Percentiles rank a stretch among this genome's conserved stretches.
Conservation (phyloP, 2,113 vertebrate genomes). For the Chionis minor region DNA sequence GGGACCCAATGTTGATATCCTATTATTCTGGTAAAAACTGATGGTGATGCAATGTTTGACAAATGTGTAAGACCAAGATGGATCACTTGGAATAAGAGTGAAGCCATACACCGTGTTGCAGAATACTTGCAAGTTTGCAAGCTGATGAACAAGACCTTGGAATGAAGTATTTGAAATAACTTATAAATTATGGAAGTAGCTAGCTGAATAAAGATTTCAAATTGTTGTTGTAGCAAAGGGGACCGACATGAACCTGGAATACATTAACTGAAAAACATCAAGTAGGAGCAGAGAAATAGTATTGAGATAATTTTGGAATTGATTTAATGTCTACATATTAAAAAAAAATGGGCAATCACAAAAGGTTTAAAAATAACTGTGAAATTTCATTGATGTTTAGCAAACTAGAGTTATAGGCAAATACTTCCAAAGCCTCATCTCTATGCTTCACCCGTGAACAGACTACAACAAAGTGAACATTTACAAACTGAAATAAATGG, state of each 20-base stretch:
- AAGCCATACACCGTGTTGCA: neutral
- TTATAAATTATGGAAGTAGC: neutral
- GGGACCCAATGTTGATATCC: neutral
- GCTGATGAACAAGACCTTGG: neutral
- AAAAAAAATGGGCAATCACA: neutral
- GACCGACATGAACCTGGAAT: neutral
- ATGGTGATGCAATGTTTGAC: neutral
- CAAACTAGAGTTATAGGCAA: neutral
- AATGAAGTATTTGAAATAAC: neutral
- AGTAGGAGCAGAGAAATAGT: neutral
- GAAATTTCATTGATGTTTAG: neutral
- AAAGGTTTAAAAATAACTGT: neutral
- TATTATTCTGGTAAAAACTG: neutral
- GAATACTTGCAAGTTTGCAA: neutral
- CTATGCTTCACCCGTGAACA: neutral
- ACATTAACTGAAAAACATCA: conserved; percentile 19
- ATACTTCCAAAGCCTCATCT: neutral
- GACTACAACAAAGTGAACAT: neutral
- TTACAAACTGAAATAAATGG: neutral
- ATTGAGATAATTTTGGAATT: neutral
- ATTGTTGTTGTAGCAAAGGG: neutral
- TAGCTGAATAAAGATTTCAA: neutral
- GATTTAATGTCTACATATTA: neutral
- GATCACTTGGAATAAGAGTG: neutral
- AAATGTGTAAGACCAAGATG: neutral